Evolutionary conservation across 1,140 invertebrate genomes (phyloP), one percentile per base, ranked within the genome.

Genomic region (Drosophila simulans): DNA sequence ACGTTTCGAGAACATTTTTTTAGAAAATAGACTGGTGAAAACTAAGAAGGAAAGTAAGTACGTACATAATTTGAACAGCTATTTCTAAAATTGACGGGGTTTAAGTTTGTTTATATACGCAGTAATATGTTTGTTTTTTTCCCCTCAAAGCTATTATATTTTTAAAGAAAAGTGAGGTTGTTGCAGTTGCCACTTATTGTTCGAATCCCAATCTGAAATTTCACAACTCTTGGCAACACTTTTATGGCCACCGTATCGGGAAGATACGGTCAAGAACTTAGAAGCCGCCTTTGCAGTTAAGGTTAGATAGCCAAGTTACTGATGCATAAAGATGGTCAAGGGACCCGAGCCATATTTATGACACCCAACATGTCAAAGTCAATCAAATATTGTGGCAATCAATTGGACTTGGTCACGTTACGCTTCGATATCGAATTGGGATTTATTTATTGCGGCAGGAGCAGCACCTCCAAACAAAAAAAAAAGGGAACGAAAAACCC

Each of bases 351-450:
- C 13, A 12, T 31, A 89, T 91, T 91, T 91, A 91, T 91, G 89
- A 91, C 83, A 91, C 80, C 48, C 83, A 91, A 82, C 89, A 91
- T 89, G 89, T 91, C 89, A 91, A 91, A 91, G 89, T 91, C 84
- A 91, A 91, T 91, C 89, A 91, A 91, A 91, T 83, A 74, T 91
- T 91, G 83, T 84, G 77, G 83, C 88, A 91, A 91, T 91, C 88
- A 91, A 88, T 91, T 91, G 77, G 88, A 77, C 80, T 89, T 83
- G 79, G 70, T 77, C 48, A 72, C 80, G 88, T 68, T 84, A 80
- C 80, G 84, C 60, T 78, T 51, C 65, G 59, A 70, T 74, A 66
- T 72, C 74, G 70, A 48, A 60, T 78, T 42, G 52, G 72, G 58
- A 88, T 90, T 88, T 90, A 90, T 90, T 90, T 90, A 90, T 90